Conservation (phyloP, 2,888 invertebrate species). For the Chalcis sispes region DNA sequence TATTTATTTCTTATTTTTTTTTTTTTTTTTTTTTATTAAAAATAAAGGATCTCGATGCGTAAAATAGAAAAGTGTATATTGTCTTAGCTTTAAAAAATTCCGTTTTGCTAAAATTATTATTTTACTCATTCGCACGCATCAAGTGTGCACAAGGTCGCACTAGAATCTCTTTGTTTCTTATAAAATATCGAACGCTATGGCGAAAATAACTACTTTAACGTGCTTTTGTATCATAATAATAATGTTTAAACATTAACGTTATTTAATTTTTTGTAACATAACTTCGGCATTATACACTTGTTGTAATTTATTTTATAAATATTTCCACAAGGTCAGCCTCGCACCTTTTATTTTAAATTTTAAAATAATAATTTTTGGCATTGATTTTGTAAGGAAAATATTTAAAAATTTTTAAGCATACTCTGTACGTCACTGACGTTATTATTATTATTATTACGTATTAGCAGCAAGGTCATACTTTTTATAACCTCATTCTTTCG, state of each 20-base stretch:
- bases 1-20: too few species aligned
- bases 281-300: background rate
- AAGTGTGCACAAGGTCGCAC: slow-evolving; percentile 38
- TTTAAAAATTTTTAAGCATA: background rate
- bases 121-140: background rate
- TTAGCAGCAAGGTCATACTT: slow-evolving; percentile 25
- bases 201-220: background rate
- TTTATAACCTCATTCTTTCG: slow-evolving; percentile 2
- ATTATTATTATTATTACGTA: slow-evolving; percentile 6
- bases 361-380: background rate
- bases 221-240: background rate
- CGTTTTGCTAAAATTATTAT: background rate
- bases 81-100: background rate
- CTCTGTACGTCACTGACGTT: background rate
- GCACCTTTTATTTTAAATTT: background rate
- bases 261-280: background rate
- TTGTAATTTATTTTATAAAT: slow-evolving; percentile 10
- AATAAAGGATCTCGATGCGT: background rate
- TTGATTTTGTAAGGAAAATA: background rate
- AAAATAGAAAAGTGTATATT: background rate
- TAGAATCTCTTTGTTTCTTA: slow-evolving; percentile 34
- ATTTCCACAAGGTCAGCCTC: slow-evolving; percentile 23
- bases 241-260: background rate
- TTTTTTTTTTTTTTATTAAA: background rate
- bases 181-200: background rate